Evolutionary conservation across 2,113 vertebrate species (phyloP).

Genomic region (Pterocles gutturalis): DNA sequence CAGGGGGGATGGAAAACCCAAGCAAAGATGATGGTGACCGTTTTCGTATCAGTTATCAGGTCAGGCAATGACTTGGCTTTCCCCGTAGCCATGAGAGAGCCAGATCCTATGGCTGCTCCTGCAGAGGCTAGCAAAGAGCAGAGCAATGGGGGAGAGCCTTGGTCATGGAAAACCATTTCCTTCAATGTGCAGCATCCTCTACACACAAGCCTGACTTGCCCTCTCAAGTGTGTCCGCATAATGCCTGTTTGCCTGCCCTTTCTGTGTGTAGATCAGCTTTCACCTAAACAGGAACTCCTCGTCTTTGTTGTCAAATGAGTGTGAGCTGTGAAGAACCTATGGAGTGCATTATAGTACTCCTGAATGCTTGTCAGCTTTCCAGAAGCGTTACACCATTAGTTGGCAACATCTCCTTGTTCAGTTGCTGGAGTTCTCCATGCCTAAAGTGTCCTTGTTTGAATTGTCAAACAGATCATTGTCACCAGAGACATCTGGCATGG

Average conservation of each 20-base stretch:
- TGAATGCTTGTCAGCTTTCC: not conserved
- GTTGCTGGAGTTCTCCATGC: not conserved
- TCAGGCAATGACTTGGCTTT: not conserved
- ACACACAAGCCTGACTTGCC: not conserved
- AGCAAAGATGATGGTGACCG: rapidly evolving
- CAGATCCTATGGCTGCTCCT: not conserved
- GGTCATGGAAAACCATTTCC: not conserved
- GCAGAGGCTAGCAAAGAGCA: not conserved
- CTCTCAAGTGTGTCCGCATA: rapidly evolving
- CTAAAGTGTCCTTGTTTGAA: not conserved
- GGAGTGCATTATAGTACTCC: not conserved
- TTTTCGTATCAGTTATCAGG: not conserved
- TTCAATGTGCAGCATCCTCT: not conserved
- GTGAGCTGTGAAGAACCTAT: not conserved
- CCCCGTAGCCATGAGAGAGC: not conserved
- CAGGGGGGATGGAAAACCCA: not conserved
- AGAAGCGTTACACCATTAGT: rapidly evolving
- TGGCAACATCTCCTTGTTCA: not conserved
- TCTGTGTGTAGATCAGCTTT: not conserved
- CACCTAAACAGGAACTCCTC: not conserved
- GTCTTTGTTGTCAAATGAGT: not conserved
- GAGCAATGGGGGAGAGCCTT: not conserved
- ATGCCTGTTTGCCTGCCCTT: not conserved
- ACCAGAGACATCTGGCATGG: not conserved
- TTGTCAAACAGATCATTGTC: not conserved